These are phyloP conservation scores for Trogon melanurus DNA, from an alignment of 2,113 vertebrate genomes.

Conservation along the genomic window DNA sequence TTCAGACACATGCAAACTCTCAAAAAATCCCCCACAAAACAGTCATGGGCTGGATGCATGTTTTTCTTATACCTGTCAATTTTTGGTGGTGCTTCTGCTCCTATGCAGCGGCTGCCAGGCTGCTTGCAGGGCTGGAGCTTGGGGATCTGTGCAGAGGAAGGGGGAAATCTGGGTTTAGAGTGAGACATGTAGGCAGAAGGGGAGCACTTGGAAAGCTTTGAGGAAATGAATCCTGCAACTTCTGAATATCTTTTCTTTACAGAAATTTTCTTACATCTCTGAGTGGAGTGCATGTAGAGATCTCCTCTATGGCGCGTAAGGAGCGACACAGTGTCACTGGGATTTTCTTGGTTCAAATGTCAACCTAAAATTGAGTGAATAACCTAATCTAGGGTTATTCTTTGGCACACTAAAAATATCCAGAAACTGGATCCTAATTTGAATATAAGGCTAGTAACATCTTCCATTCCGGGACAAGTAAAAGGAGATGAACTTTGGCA, in stretches of 20 bases:
- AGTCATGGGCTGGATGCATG: fast-evolving
- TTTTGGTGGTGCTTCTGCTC: neutral
- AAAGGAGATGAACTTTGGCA: neutral
- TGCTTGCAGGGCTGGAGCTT: neutral
- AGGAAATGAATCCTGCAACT: neutral
- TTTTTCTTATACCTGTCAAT: neutral
- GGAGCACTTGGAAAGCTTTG: neutral
- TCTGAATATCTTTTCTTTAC: neutral
- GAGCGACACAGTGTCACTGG: neutral
- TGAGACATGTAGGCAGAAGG: neutral
- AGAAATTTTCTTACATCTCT: neutral
- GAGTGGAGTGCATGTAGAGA: neutral
- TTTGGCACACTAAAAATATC: neutral
- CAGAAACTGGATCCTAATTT: neutral
- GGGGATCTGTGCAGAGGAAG: neutral
- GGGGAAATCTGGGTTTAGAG: neutral
- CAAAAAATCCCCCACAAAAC: neutral
- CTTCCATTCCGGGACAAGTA: neutral
- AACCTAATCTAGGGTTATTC: neutral
- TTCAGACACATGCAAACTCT: neutral
- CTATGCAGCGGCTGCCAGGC: neutral
- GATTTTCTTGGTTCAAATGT: neutral
- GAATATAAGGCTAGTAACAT: neutral
- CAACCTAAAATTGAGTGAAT: neutral
- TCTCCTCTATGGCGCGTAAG: neutral